Evolutionary conservation across 1,140 invertebrate species (phyloP), one percentile per base, ranked within the genome.

Genomic region (Apis florea): DNA sequence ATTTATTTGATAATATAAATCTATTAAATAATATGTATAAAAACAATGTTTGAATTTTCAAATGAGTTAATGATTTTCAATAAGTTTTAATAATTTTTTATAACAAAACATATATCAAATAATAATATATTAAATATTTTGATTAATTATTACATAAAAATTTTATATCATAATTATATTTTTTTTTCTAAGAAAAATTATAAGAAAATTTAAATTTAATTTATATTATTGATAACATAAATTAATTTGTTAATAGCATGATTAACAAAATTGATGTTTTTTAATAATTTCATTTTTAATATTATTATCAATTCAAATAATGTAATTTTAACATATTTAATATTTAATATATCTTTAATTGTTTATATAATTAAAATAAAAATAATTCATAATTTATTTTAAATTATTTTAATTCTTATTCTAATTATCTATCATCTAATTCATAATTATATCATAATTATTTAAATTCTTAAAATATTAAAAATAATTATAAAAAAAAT

Each of bases 161-260:
- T 24, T 47, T 24, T 67, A 2, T 69, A 24, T 69, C 15, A 59
- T 47, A 9, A 13, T 51, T 63, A 31, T 31, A 5, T 24, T 17
- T 19, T 26, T 77, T 77, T 56, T 53, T 17, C 26, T 3, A 24
- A 67, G 5, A 19, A 21, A 66, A 66, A 19, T 63, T 63, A 19
- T 63, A 8, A 63, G 31, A 11, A 66, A 21, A 40, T 66, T 40
- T 21, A 40, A 40, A n/a, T n/a, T 1, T 31, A 31, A 40, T 40
- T 40, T 31, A 31, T 31, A 31, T 11, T 19, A 63, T 9, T 31
- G 17, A 31, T 40, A 19, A 13, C 47, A 10, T 66, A 11, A 6
- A 58, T 68, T 67, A 68, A 67, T 58, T 17, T 8, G 19, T 61
- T 61, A 61, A 59, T 61, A 40, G 31, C 12, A 74, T 74, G 26